Base-by-base conservation (phyloP, 2,888 invertebrate species). In the Agriopis aurantiaria region DNA sequence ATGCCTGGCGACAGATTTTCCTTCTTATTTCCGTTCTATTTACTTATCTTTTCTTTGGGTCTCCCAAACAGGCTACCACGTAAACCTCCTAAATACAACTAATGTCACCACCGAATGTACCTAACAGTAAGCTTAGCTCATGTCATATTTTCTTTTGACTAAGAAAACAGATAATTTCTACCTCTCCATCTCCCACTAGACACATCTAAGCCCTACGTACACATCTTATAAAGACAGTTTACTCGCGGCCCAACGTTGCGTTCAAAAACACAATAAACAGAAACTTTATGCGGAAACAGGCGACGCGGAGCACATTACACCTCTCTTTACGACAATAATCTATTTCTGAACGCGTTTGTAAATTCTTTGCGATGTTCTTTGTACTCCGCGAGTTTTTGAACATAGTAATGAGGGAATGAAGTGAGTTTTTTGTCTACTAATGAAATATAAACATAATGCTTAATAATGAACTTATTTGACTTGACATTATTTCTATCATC, bases 291-390 rank as follows among this genome's bases (percentile, higher is more conserved):
- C 59, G 78, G 77, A 73, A 80, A 82, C 82, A 81, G 78, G 80
- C 77, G 77, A 73, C 79, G 80, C 78, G 80, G 81, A 73, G 79
- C 80, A 78, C 78, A 72, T 86, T 85, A 84, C 82, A 76, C 76
- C 81, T 84, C 85, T 84, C 86, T 91, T 91, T 90, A 91, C 79
- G 87, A 85, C 88, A 83, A 90, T 92, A 90, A 92, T 91, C 88
- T 85, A 85, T 88, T 88, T 82, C 82, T 85, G 82, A 90, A 88
- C 82, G 85, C 80, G 86, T 89, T 86, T 78, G 82, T 83, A 86
- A 86, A 86, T 86, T 84, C 75, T 82, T 82, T 77, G 77, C 77
- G 73, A 75, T 71, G 72, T 79, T 78, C 79, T 80, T 82, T 85
- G 58, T 72, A 69, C 69, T 65, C 62, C 52, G 55, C 78, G 48